phyloP scores from a whole-genome alignment of 2,888 invertebrate species.

The Rhopalosiphum nymphaeae region DNA sequence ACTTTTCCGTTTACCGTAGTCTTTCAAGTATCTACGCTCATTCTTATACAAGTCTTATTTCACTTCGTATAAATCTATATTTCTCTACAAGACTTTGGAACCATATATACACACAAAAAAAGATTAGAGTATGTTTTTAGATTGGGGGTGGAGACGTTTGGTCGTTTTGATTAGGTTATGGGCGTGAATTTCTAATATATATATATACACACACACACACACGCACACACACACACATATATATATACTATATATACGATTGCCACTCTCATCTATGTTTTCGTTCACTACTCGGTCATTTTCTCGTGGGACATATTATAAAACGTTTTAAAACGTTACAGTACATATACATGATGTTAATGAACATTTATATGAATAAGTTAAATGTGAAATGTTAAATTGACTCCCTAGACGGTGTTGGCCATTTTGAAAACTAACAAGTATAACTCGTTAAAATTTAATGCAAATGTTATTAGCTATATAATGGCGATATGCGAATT shows the following conservation, averaged over 20 bases:
- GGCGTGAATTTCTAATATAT: not conserved
- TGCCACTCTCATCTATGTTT: not conserved
- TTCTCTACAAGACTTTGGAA: not conserved
- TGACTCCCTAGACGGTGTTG: slow-evolving; percentile 24
- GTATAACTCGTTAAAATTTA: slow-evolving; percentile 35
- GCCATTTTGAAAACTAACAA: not conserved
- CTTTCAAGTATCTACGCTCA: not conserved
- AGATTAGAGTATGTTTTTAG: not conserved
- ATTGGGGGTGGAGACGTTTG: slow-evolving; percentile 15
- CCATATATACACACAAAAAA: not conserved
- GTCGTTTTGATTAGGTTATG: slow-evolving; percentile 30
- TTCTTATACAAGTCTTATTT: not conserved
- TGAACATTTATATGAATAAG: slow-evolving; percentile 42
- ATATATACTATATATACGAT: not conserved
- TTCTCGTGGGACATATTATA: slow-evolving; percentile 52
- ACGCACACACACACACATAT: no score
- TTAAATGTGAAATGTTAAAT: slow-evolving; percentile 38
- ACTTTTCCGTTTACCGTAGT: not conserved
- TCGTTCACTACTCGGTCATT: slow-evolving; percentile 25
- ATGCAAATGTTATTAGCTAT: slow-evolving; percentile 21
- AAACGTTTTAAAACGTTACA: slow-evolving; percentile 28
- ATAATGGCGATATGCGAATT: not conserved
- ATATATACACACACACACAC: not conserved
- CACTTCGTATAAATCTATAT: not conserved
- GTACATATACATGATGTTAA: not conserved